Conservation (phyloP, 2,113 vertebrate species). For the Pogona vitticeps region DNA sequence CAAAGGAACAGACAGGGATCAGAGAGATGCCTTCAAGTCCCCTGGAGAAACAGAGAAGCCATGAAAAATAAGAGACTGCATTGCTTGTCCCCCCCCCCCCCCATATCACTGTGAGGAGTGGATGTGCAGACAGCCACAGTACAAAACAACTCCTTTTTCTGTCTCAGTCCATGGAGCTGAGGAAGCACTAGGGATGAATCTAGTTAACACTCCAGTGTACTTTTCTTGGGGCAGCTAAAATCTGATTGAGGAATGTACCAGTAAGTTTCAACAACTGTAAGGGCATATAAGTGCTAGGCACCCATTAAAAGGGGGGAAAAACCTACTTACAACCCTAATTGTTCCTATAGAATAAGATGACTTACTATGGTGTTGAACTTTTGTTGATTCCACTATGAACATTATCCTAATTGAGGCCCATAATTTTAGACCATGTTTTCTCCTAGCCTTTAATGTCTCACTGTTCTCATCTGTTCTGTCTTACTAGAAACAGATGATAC, state of each 20-base stretch:
- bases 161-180: neutral
- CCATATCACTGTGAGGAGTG: neutral
- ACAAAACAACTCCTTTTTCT: neutral
- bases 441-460: neutral
- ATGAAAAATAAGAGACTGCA: constrained; percentile 8
- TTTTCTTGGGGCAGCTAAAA: neutral
- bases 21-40: constrained; percentile 13
- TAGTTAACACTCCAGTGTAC: neutral
- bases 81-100: neutral
- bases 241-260: neutral
- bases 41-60: constrained; percentile 1
- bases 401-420: neutral
- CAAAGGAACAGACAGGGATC: constrained; percentile 21
- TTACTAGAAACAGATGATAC: neutral
- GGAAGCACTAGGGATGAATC: neutral
- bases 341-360: neutral
- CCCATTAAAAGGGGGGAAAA: neutral
- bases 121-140: neutral
- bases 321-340: neutral
- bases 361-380: neutral
- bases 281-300: neutral
- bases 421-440: neutral
- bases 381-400: neutral
- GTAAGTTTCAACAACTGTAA: neutral
- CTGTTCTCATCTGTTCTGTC: neutral